Evolutionary conservation across 1,140 invertebrate genomes (phyloP).

Genomic region (Drosophila chauvacae): DNA sequence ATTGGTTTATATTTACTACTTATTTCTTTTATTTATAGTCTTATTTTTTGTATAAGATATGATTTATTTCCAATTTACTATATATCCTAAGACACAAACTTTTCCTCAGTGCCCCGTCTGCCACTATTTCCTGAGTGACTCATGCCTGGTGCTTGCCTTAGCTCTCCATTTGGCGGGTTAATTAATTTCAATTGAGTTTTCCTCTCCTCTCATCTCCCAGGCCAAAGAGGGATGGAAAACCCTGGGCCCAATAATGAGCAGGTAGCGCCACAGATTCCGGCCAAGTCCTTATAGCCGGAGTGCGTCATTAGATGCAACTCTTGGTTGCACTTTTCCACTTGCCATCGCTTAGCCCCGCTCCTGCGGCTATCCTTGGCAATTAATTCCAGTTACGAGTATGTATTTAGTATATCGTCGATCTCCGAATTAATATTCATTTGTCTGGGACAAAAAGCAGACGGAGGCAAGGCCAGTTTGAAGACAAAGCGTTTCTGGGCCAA

Average conservation of each 20-base stretch:
- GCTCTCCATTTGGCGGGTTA: slow-evolving; percentile 25
- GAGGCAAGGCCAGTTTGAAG: slow-evolving; percentile 7
- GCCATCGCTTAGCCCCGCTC: not conserved
- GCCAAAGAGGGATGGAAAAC: not conserved
- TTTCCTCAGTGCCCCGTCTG: slow-evolving; percentile 2
- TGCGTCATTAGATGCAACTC: not conserved
- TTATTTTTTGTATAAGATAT: too few relatives aligned
- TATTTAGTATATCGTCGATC: slow-evolving; percentile 2
- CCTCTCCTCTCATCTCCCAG: too few relatives aligned
- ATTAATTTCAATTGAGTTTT: slow-evolving; percentile 52
- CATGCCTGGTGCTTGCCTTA: slow-evolving; percentile 3
- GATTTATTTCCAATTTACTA: too few relatives aligned
- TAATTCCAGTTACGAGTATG: slow-evolving; percentile 44
- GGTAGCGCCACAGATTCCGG: slow-evolving; percentile 3
- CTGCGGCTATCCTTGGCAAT: slow-evolving; percentile 23
- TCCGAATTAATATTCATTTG: slow-evolving; percentile 65
- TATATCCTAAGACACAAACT: too few relatives aligned
- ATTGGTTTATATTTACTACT: not conserved
- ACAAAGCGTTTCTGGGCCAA: slow-evolving; percentile 40
- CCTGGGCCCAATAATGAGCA: slow-evolving; percentile 3
- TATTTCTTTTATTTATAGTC: too few relatives aligned
- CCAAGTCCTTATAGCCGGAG: not conserved
- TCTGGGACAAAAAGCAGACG: not conserved
- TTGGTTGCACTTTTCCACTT: not conserved
- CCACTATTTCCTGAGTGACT: slow-evolving; percentile 23